Percentiles rank a stretch among this genome's conserved stretches.
Conservation (phyloP, 2,113 vertebrate genomes). For the Alectura lathami region DNA sequence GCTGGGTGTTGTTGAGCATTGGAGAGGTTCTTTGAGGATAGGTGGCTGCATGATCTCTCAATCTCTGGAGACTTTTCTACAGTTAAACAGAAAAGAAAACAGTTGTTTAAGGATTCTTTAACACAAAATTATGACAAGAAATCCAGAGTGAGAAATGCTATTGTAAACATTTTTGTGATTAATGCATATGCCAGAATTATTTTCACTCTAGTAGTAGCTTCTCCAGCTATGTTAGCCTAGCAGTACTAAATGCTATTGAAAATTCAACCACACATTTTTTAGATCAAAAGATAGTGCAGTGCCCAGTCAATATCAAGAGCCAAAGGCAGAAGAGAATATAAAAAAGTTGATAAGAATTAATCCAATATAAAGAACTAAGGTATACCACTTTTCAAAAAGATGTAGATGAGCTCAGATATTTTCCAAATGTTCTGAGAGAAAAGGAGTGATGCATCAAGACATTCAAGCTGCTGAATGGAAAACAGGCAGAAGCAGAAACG, state of each 20-base stretch:
- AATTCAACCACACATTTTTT: not conserved
- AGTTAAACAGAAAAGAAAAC: not conserved
- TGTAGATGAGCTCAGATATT: not conserved
- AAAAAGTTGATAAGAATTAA: not conserved
- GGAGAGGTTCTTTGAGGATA: not conserved
- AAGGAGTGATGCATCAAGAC: not conserved
- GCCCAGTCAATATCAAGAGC: not conserved
- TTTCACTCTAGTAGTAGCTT: not conserved
- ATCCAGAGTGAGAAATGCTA: not conserved
- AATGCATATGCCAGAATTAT: not conserved
- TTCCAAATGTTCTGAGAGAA: not conserved
- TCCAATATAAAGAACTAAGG: not conserved
- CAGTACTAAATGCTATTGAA: not conserved
- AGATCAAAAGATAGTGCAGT: not conserved
- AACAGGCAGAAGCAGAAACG: not conserved
- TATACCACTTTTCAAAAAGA: not conserved
- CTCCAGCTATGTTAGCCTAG: not conserved
- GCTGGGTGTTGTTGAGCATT: not conserved
- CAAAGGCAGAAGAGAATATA: not conserved
- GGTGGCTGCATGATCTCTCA: not conserved
- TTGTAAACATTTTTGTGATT: not conserved
- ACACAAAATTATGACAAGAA: not conserved
- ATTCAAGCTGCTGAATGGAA: not conserved
- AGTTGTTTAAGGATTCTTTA: not conserved
- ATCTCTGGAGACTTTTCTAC: not conserved